phyloP scores from a whole-genome alignment of 2,888 invertebrate species.

The Drosophila rellima region DNA sequence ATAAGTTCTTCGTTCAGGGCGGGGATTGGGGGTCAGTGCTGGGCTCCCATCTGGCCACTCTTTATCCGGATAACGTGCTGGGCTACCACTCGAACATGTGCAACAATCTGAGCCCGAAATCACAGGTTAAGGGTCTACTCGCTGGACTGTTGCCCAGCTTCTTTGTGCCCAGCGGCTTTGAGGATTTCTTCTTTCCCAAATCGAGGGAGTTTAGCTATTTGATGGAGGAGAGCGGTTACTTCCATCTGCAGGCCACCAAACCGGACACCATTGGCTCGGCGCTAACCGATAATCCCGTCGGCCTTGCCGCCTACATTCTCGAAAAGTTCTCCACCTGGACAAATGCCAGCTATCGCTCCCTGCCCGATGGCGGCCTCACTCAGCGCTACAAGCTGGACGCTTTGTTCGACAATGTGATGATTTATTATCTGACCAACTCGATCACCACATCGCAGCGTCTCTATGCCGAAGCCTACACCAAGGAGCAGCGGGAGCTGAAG shows the following conservation, averaged over 20 bases:
- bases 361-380: conserved; percentile 89
- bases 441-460: conserved; percentile 90
- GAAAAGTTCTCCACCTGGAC: conserved; percentile 94
- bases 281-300: conserved; percentile 88
- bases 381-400: conserved; percentile 87
- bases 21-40: conserved; percentile 94
- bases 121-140: conserved; percentile 85
- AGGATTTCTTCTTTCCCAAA: conserved; percentile 86
- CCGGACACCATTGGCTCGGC: conserved; percentile 92
- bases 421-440: conserved; percentile 91
- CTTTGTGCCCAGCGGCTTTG: conserved; percentile 87
- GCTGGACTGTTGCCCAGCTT: conserved; percentile 87
- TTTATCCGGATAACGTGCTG: conserved; percentile 88
- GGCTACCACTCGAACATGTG: conserved; percentile 89
- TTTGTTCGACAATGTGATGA: conserved; percentile 91
- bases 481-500: conserved; percentile 57
- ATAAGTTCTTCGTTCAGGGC: conserved; percentile 90
- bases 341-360: conserved; percentile 86
- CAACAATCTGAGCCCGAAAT: conserved; percentile 75
- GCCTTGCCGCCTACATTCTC: conserved; percentile 94
- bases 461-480: conserved; percentile 88
- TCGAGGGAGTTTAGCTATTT: conserved; percentile 66
- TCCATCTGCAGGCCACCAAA: conserved; percentile 94
- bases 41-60: conserved; percentile 88
- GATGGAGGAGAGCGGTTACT: conserved; percentile 87